Evolutionary conservation across 2,888 invertebrate species (phyloP).

Genomic region (Meghimatium bilineatum): DNA sequence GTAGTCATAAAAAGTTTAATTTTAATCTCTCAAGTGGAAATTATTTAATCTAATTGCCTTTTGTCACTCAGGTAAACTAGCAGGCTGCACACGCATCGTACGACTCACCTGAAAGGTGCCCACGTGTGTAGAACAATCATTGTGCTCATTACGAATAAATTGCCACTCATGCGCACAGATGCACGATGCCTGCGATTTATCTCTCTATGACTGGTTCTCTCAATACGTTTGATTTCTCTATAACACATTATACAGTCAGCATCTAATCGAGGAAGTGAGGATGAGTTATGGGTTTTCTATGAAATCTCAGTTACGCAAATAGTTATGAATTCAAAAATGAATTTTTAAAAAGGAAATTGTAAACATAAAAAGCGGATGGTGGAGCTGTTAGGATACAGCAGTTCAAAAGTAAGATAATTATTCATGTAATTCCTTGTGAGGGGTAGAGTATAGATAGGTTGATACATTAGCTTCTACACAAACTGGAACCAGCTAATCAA

Average conservation of each 20-base stretch:
- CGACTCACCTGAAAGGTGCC: slow-evolving; percentile 22
- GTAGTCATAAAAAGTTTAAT: background rate
- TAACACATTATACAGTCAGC: background rate
- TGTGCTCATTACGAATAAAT: slow-evolving; percentile 31
- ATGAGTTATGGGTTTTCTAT: background rate
- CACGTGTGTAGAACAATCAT: slow-evolving; percentile 3
- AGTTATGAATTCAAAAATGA: too few species aligned
- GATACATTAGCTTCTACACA: too few species aligned
- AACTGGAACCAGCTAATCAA: too few species aligned
- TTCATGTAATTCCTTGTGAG: too few species aligned
- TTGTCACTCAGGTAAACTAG: slow-evolving; percentile 7
- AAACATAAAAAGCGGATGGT: too few species aligned
- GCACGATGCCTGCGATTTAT: slow-evolving; percentile 13
- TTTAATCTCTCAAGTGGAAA: slow-evolving; percentile 37
- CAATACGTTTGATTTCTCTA: slow-evolving; percentile 7
- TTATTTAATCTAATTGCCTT: slow-evolving; percentile 31
- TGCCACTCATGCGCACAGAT: slow-evolving; percentile 12
- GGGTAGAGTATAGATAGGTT: too few species aligned
- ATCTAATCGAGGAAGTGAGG: background rate
- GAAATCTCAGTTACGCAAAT: background rate
- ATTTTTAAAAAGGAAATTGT: too few species aligned
- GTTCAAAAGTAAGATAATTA: too few species aligned
- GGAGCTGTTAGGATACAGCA: too few species aligned
- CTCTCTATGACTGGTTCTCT: background rate
- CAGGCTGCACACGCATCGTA: background rate